Evolutionary conservation across 2,888 invertebrate species (phyloP).

Genomic region (Aphidius colemani): DNA sequence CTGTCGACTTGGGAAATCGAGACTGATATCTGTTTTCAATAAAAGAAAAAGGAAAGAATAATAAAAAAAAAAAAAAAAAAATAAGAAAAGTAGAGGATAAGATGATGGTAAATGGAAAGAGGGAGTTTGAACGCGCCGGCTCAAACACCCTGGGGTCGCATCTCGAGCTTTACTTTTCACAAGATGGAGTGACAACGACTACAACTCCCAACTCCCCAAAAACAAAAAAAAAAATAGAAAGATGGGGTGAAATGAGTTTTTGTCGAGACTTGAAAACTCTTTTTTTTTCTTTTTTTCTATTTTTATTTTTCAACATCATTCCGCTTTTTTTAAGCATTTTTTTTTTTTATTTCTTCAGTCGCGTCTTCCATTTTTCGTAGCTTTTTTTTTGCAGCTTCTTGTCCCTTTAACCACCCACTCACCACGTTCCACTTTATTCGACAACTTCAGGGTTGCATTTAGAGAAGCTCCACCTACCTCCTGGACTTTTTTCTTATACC

Average conservation of each 20-base stretch:
- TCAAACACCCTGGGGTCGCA: no score
- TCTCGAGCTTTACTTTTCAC: no score
- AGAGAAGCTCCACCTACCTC: no score
- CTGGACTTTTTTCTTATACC: no score
- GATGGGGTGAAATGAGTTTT: constrained; percentile 16
- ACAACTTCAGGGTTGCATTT: no score
- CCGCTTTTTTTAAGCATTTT: constrained; percentile 39
- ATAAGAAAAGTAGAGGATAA: background rate
- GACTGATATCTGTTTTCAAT: constrained; percentile 16
- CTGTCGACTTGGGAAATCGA: constrained; percentile 18
- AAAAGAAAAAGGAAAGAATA: background rate
- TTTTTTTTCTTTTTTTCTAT: constrained; percentile 6
- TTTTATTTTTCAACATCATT: constrained; percentile 33
- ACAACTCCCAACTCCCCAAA: background rate
- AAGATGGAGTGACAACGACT: no score
- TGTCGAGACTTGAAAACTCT: constrained; percentile 20
- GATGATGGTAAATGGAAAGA: background rate
- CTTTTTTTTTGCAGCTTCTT: constrained; percentile 24
- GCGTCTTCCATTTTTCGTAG: constrained; percentile 30
- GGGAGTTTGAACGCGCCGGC: no score
- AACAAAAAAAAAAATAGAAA: background rate
- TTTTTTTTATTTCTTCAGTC: constrained; percentile 45
- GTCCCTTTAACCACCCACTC: background rate
- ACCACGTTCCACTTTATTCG: background rate
- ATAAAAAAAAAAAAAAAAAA: background rate